Base-by-base conservation (phyloP, 1,140 invertebrate genomes). In the Drosophila littoralis region DNA sequence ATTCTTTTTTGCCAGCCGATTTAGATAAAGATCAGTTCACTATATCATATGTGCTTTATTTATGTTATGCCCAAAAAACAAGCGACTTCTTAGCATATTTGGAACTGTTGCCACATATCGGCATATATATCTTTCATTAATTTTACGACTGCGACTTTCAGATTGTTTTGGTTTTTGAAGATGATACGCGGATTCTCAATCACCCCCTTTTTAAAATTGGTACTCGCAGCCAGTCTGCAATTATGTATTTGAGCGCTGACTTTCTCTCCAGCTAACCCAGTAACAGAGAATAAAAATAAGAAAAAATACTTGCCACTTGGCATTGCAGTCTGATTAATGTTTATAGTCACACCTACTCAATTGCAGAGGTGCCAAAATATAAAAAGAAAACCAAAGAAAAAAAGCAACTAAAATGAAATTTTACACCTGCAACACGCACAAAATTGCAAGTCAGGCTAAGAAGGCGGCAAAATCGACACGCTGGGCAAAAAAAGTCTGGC, bases 381-480 rank as follows among this genome's bases (percentile, higher is more conserved):
- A 42, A 17, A 46, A 55, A 40, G 42, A 57, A 48, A 70, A 36
- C 46, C 9, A 28, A 13, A 38, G 13, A 6, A 36, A 32, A 38
- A 33, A 7, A 9, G 17, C 38, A 43, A 54, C 40, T 51, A n/a
- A 71, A 51, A 88, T 68, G 61, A 75, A 75, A 72, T 69, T 79
- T 83, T 88, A 83, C 83, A 88, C 83, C 83, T 88, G 83, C 83
- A 86, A 58, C 73, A 67, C 79, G 79, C 83, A 75, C 17, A 38
- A 73, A 83, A 89, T 83, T 77, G 84, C 83, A 88, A 88, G 83
- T 88, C 83, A 86, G 77, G 35, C 60, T 10, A 15, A 38, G 66
- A 66, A 54, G 57, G n/a, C 51, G 33, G 33, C 54, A 13, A 67
- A 67, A 67, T 42, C 65, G 60, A 65, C 38, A 54, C 61, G 38